phyloP scores from a whole-genome alignment of 1,140 invertebrate genomes.

The Mamestra configurata region DNA sequence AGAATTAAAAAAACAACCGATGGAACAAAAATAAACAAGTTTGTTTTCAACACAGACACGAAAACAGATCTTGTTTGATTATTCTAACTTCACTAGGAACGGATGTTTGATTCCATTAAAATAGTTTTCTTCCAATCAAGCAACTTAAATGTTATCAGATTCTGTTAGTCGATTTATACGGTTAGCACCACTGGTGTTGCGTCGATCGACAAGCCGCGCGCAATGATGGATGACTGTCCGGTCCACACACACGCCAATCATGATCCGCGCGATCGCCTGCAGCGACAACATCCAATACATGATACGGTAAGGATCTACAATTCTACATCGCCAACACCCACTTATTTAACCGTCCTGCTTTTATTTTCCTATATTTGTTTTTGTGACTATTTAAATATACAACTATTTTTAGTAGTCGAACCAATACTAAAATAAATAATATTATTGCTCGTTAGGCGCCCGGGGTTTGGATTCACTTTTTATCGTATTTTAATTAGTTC shows the following conservation, averaged over 20 bases:
- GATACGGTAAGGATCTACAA: constrained; percentile 52
- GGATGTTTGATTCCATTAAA: constrained; percentile 22
- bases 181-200: constrained; percentile 49
- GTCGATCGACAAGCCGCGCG: constrained; percentile 44
- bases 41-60: neutral
- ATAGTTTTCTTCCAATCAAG: constrained; percentile 28
- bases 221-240: constrained; percentile 55
- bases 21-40: neutral
- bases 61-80: constrained; percentile 21
- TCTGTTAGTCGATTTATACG: constrained; percentile 51
- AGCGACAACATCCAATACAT: constrained; percentile 53
- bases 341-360: constrained; percentile 37
- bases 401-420: constrained; percentile 10
- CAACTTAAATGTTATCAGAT: constrained; percentile 44
- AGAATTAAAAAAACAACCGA: constrained; percentile 3
- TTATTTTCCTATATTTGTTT: constrained; percentile 36
- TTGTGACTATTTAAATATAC: constrained; percentile 31
- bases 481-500: constrained; percentile 42
- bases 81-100: constrained; percentile 8
- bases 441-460: constrained; percentile 44
- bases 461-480: constrained; percentile 30
- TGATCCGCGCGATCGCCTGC: constrained; percentile 44
- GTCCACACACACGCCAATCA: constrained; percentile 50
- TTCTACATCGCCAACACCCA: constrained; percentile 45
- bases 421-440: constrained; percentile 41